These are phyloP conservation scores for Clistopyga incitator DNA, from an alignment of 2,888 invertebrate species.

Conservation along the genomic window DNA sequence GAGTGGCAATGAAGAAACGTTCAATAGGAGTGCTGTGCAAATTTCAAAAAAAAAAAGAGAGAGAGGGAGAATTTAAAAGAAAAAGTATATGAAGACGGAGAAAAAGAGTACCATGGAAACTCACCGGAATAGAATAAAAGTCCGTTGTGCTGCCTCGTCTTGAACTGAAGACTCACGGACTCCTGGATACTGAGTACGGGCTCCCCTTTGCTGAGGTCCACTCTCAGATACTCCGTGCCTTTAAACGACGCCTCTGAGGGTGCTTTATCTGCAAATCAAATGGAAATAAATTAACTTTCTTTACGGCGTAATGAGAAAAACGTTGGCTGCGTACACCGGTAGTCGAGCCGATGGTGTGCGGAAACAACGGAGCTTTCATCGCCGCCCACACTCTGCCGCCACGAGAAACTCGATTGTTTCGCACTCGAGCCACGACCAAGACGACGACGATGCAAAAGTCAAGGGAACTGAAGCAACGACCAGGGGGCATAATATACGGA, in stretches of 20 bases:
- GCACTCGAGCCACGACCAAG: background rate
- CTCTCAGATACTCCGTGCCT: slow-evolving; percentile 95
- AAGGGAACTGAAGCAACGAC: slow-evolving; percentile 31
- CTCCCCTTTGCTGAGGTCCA: slow-evolving; percentile 94
- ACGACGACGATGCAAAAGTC: slow-evolving; percentile 12
- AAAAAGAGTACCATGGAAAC: slow-evolving; percentile 70
- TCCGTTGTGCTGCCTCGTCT: slow-evolving; percentile 95
- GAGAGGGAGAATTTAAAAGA: too few species aligned
- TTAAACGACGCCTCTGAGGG: slow-evolving; percentile 97
- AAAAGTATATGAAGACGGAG: background rate
- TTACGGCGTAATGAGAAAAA: slow-evolving; percentile 53
- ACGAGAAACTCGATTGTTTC: slow-evolving; percentile 56
- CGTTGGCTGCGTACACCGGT: background rate
- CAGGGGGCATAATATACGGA: slow-evolving; percentile 39
- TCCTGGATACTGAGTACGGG: slow-evolving; percentile 96
- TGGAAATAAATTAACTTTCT: slow-evolving; percentile 64
- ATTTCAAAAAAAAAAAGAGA: background rate
- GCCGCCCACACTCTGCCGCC: slow-evolving; percentile 4
- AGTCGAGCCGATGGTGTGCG: slow-evolving; percentile 40
- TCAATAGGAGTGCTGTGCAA: background rate
- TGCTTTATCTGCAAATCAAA: slow-evolving; percentile 91
- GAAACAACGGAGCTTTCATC: slow-evolving; percentile 38
- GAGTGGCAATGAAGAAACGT: slow-evolving; percentile 36
- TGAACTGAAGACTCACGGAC: slow-evolving; percentile 95
- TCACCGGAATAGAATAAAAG: slow-evolving; percentile 96